Evolutionary conservation across 2,113 vertebrate genomes (phyloP).

Genomic region (Nothoprocta pentlandii): DNA sequence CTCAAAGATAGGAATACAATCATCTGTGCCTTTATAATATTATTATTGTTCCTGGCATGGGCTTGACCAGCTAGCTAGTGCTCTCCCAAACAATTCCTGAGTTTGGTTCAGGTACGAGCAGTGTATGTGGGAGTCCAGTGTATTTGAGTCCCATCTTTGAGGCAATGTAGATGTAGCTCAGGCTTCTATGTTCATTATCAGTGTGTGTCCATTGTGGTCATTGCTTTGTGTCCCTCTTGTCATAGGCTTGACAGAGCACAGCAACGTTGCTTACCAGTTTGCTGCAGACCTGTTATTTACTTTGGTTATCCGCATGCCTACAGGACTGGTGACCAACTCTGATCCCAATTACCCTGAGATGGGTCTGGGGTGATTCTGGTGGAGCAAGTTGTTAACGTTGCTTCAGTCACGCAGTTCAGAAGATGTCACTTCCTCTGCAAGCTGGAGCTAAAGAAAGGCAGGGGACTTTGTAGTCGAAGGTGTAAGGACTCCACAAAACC

Average conservation of each 20-base stretch:
- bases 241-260: neutral
- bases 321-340: neutral
- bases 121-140: neutral
- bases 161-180: neutral
- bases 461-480: neutral
- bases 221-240: neutral
- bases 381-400: neutral
- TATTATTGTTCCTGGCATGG: neutral
- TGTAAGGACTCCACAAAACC: neutral
- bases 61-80: neutral
- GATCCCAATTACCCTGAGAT: neutral
- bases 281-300: conserved; percentile 14
- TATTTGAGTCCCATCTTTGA: neutral
- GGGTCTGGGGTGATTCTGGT: neutral
- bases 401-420: neutral
- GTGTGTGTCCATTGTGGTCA: neutral
- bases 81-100: neutral
- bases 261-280: neutral
- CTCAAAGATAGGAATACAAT: neutral
- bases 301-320: neutral
- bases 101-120: neutral
- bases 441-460: neutral
- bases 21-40: neutral
- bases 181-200: neutral
- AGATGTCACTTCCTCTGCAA: neutral